Evolutionary conservation across 2,888 invertebrate genomes (phyloP), one percentile per base, ranked within the genome.

Genomic region (Drosophila greeni): DNA sequence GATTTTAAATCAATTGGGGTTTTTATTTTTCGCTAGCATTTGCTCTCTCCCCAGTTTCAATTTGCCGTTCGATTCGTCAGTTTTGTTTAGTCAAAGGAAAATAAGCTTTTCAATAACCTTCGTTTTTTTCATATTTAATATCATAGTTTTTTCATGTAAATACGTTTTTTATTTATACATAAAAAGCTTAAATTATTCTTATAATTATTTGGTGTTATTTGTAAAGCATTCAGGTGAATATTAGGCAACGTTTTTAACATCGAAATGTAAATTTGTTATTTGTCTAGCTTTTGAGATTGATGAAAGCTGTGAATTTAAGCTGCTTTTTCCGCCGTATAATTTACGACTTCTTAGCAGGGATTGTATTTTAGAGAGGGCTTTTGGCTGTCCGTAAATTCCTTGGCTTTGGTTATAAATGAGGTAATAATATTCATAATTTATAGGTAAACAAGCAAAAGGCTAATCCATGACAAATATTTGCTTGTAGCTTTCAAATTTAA

Each of bases 1-100:
- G 45, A 70, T 70, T 62, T 70, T 34, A 70, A 72, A 60, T 69
- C 77, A 70, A 72, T 74, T 70, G 33, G 8, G 23, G 24, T 8
- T 45, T 67, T 64, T 64, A 36, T 43, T 43, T 34, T 37, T 23
- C 47, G 12, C n/a, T 12, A 33, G 14, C 5, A 24, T 20, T 49
- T 33, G 18, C 65, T 18, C n/a, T 31, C 20, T 11, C 18, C 40
- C 39, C 12, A 12, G 9, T 61, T 62, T 20, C 52, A 34, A 62
- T 64, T 40, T 62, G 29, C 51, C 2, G 24, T 31, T 42, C 51
- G 14, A 20, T 60, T 62, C 12, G n/a, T 20, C n/a, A 9, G 20
- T 31, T 57, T 24, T 24, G 31, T 23, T 23, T 24, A 31, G 23
- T 39, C 57, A 54, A 57, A 57, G 34, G 23, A 12, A 40, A 39